Evolutionary conservation across 2,888 invertebrate genomes (phyloP).

Genomic region (Drosophila rellima): DNA sequence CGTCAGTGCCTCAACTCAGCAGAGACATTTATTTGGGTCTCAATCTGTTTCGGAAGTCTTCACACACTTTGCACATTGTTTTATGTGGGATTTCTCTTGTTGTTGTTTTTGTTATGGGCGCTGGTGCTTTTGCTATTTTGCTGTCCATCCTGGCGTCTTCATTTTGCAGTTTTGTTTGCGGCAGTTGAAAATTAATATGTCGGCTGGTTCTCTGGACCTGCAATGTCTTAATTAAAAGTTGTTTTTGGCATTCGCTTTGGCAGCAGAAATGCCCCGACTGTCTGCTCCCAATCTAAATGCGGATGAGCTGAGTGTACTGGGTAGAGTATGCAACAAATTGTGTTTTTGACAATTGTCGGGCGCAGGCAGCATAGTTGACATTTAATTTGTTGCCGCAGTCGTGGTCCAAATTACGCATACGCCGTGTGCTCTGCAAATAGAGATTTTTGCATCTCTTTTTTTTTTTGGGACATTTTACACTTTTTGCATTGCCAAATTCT

Average conservation of each 20-base stretch:
- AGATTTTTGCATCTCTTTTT: background rate
- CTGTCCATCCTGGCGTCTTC: conserved; percentile 53
- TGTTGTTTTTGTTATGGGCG: conserved; percentile 20
- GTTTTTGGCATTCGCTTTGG: conserved; percentile 52
- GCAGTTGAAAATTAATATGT: conserved; percentile 72
- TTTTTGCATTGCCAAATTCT: background rate
- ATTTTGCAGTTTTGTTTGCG: conserved; percentile 60
- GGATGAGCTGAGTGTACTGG: conserved; percentile 17
- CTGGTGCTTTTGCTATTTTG: conserved; percentile 27
- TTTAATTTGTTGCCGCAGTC: conserved; percentile 39
- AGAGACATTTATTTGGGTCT: conserved; percentile 67
- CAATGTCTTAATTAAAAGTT: conserved; percentile 76
- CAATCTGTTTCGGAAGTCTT: conserved; percentile 53
- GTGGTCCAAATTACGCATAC: conserved; percentile 53
- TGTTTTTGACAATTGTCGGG: conserved; percentile 44
- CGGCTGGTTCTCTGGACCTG: conserved; percentile 58
- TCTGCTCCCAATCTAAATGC: background rate
- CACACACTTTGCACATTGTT: conserved; percentile 58
- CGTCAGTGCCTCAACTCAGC: conserved; percentile 39
- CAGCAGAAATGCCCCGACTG: conserved; percentile 28
- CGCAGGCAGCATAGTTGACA: conserved; percentile 39
- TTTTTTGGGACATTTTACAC: background rate
- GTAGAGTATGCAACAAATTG: conserved; percentile 39
- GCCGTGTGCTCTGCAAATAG: conserved; percentile 32
- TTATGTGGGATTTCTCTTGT: conserved; percentile 11